A percentile compares a stretch with the other conserved stretches of the same genome.
phyloP scores from a whole-genome alignment of 1,140 invertebrate species.

The Stegodyphus dumicola region DNA sequence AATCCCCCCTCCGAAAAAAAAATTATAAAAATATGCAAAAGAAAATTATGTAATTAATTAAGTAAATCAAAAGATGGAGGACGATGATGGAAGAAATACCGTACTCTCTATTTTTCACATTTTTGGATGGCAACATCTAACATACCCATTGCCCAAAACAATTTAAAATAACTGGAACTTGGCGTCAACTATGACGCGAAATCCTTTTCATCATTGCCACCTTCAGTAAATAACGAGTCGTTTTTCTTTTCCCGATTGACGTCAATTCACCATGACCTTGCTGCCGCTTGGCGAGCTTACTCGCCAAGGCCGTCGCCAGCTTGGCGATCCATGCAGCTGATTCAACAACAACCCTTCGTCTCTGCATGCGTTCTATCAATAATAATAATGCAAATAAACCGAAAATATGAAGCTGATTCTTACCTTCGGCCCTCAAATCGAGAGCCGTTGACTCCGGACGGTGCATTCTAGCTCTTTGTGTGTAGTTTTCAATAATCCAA shows the following conservation, averaged over 20 bases:
- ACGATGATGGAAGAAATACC: too few species aligned
- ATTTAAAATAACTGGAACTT: too few species aligned
- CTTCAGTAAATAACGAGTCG: constrained; percentile 24
- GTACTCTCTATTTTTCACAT: too few species aligned
- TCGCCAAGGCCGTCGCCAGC: constrained; percentile 45
- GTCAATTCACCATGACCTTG: constrained; percentile 56
- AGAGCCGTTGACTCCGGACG: constrained; percentile 29
- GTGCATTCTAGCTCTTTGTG: constrained; percentile 14
- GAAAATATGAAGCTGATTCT: not conserved
- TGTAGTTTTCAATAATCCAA: constrained; percentile 19
- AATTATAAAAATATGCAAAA: too few species aligned
- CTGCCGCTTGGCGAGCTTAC: constrained; percentile 11
- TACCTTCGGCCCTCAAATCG: constrained; percentile 36
- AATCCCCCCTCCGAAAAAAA: too few species aligned
- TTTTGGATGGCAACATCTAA: too few species aligned
- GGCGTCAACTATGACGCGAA: not conserved
- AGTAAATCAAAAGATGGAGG: too few species aligned
- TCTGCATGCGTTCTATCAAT: not conserved
- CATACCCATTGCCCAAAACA: too few species aligned
- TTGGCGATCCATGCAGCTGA: constrained; percentile 40
- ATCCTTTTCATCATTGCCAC: constrained; percentile 34
- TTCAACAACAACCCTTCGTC: constrained; percentile 1
- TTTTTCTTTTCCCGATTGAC: constrained; percentile 10
- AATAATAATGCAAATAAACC: not conserved
- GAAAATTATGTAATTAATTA: too few species aligned